Evolutionary conservation across 2,113 vertebrate species (phyloP).

Genomic region (Pogona vitticeps): DNA sequence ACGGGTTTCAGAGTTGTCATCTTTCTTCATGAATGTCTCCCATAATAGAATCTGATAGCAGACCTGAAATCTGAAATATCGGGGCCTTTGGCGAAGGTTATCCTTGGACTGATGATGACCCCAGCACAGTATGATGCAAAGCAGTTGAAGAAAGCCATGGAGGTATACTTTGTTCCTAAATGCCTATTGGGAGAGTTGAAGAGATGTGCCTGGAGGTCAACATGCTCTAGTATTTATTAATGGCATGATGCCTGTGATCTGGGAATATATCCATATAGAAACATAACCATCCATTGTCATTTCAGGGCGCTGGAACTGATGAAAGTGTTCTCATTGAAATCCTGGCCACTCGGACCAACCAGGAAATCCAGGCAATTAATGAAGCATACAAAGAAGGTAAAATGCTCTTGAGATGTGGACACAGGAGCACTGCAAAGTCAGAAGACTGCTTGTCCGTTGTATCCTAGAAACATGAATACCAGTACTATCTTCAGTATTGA

Average conservation of each 20-base stretch:
- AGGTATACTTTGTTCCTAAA: constrained; percentile 73
- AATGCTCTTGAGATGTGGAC: accelerated
- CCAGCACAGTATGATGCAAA: constrained; percentile 94
- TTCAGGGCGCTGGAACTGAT: constrained; percentile 92
- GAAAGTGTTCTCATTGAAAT: constrained; percentile 94
- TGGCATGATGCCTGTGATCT: neutral
- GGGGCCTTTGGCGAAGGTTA: constrained; percentile 87
- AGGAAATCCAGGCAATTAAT: constrained; percentile 88
- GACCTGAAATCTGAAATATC: constrained; percentile 96
- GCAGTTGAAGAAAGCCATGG: constrained; percentile 95
- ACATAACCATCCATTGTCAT: constrained; percentile 12
- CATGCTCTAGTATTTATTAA: neutral
- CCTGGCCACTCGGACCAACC: constrained; percentile 89
- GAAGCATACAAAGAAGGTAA: constrained; percentile 83
- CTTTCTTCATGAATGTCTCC: neutral
- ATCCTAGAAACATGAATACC: neutral
- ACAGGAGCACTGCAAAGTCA: neutral
- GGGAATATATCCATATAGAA: neutral
- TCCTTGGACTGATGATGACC: constrained; percentile 92
- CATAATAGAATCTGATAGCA: constrained; percentile 89
- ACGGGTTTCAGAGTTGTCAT: neutral
- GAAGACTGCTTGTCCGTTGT: neutral
- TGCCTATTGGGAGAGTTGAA: neutral
- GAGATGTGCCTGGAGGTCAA: neutral
- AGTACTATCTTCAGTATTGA: neutral